phyloP scores from a whole-genome alignment of 2,797 vertebrate genomes.

The Rhabdomys pumilio region DNA sequence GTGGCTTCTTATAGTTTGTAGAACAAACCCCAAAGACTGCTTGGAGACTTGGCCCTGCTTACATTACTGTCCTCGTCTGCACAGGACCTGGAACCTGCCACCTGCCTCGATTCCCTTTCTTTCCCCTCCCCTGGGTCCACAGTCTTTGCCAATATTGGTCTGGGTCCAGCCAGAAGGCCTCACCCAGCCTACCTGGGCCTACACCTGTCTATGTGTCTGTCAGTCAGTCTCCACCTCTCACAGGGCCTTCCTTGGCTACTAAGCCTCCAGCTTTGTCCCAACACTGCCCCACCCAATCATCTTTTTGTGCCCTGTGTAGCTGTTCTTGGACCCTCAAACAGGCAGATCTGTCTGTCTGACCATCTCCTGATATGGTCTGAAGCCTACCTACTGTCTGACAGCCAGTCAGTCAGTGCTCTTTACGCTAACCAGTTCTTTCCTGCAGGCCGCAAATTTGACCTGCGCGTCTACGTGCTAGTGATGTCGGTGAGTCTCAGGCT shows the following conservation, averaged over 20 bases:
- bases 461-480: constrained; percentile 94
- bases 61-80: neutral
- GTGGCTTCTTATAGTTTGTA: neutral
- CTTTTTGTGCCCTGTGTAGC: neutral
- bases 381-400: neutral
- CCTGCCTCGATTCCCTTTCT: neutral
- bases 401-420: neutral
- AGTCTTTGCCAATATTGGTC: neutral
- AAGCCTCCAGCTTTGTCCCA: neutral
- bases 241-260: neutral
- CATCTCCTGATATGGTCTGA: neutral
- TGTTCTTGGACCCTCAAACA: neutral
- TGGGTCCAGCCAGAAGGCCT: neutral
- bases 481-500: constrained; percentile 90
- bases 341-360: neutral
- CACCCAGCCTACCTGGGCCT: rapidly evolving
- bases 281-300: neutral
- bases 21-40: neutral
- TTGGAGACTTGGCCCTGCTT: neutral
- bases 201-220: neutral
- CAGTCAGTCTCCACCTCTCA: neutral
- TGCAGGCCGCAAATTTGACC: constrained; percentile 94
- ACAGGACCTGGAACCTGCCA: neutral
- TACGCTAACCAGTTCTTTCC: neutral
- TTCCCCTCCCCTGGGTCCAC: neutral